Percentiles rank a stretch among this genome's conserved stretches.
Conservation (phyloP, 1,140 invertebrate species). For the Himalopsyche phryganea region DNA sequence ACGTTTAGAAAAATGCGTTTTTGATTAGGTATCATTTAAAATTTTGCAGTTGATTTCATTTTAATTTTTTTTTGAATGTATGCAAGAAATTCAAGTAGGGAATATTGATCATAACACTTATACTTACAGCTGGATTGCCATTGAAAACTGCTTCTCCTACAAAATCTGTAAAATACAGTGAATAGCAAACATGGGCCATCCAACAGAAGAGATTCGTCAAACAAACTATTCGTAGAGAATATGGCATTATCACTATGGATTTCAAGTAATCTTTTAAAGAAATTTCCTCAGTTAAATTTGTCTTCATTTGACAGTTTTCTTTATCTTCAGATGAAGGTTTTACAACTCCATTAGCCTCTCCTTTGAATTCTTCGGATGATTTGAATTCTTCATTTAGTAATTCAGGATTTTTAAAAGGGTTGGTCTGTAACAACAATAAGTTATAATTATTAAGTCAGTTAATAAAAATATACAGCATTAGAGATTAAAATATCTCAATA, state of each 20-base stretch:
- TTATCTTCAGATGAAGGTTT: neutral
- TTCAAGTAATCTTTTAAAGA: constrained; percentile 74
- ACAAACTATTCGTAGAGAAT: constrained; percentile 81
- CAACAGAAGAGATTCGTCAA: constrained; percentile 94
- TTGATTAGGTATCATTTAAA: neutral
- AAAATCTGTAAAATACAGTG: constrained; percentile 95
- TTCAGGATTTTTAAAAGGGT: constrained; percentile 24
- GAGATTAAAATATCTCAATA: too few relatives aligned
- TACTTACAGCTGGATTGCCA: constrained; percentile 78
- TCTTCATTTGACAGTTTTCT: neutral
- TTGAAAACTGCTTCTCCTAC: constrained; percentile 92
- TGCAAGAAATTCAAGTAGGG: too few relatives aligned
- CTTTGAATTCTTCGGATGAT: neutral
- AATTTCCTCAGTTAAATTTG: constrained; percentile 37
- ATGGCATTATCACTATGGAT: constrained; percentile 88
- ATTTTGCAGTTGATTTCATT: too few relatives aligned
- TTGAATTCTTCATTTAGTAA: constrained; percentile 6
- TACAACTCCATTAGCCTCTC: neutral
- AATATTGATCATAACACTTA: too few relatives aligned
- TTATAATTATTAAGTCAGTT: too few relatives aligned
- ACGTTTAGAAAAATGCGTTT: constrained; percentile 35
- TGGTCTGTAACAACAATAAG: constrained; percentile 17
- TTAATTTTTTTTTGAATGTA: too few relatives aligned
- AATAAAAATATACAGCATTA: too few relatives aligned
- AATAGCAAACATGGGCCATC: constrained; percentile 97